Evolutionary conservation across 2,888 invertebrate species (phyloP).

Genomic region (Platycheirus rosarum): DNA sequence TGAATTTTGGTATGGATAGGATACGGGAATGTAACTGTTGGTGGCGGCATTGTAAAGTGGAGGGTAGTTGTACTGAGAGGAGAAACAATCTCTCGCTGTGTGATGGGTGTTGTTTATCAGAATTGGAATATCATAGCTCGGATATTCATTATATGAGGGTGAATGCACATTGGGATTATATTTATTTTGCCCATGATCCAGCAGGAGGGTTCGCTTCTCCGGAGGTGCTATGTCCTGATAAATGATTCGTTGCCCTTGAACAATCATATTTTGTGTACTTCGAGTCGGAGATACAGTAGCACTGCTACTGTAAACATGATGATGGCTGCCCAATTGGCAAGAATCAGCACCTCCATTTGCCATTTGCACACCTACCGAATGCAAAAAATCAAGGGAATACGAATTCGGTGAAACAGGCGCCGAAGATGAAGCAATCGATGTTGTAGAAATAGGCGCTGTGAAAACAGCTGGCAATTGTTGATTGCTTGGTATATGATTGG

Average conservation of each 20-base stretch:
- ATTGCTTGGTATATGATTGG: conserved; percentile 13
- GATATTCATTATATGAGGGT: conserved; percentile 56
- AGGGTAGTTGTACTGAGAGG: conserved; percentile 62
- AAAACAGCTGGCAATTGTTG: conserved; percentile 58
- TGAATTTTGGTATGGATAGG: conserved; percentile 61
- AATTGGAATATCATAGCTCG: conserved; percentile 66
- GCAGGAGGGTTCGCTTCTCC: conserved; percentile 40
- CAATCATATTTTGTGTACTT: conserved; percentile 28
- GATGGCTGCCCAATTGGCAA: conserved; percentile 25
- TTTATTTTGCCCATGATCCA: conserved; percentile 50
- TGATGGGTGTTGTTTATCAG: conserved; percentile 56
- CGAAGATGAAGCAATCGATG: conserved; percentile 51
- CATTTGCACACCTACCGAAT: conserved; percentile 79
- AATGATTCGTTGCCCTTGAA: conserved; percentile 55
- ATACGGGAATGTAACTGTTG: conserved; percentile 64
- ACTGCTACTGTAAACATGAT: conserved; percentile 51
- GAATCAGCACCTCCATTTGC: conserved; percentile 74
- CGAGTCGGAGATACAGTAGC: conserved; percentile 58
- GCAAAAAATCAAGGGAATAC: conserved; percentile 78
- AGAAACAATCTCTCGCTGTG: conserved; percentile 46
- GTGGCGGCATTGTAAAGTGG: conserved; percentile 65
- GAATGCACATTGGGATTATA: conserved; percentile 57
- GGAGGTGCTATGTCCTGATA: conserved; percentile 62
- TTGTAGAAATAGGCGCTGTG: conserved; percentile 51
- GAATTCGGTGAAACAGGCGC: conserved; percentile 74